Base-by-base conservation (phyloP, 1,140 invertebrate species). In the Stegodyphus dumicola region DNA sequence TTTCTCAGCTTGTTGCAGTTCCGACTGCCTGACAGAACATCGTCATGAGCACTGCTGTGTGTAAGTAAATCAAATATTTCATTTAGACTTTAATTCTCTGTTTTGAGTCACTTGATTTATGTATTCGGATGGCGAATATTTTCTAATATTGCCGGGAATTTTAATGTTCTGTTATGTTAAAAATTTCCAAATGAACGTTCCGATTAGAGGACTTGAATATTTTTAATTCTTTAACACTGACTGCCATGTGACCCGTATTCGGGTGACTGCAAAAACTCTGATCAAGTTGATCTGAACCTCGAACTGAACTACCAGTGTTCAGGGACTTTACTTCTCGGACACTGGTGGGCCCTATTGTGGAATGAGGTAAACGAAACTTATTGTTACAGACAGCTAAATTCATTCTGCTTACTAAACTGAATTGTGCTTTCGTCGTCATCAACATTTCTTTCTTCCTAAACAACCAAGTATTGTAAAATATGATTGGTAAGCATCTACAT, bases 171-270 rank as follows among this genome's bases (percentile, higher is more conserved):
- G 15, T 76, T 33, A 33, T 49, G 0, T 0, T 76, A 33, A 64
- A 10, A 15, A 53, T 60, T 11, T 53, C 54, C 56, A 76, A 10
- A 49, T 76, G 74, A 60, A 76, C 60, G 74, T 76, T 76, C 11
- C 71, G n/a, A 3, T 73, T 73, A 17, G 67, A 18, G 13, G 6
- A 6, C 17, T 18, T 18, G 18, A 18, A 69, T 67, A 7, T 6
- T 67, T 67, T 67, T 33, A 33, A 33, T 33, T 17, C 66, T 67
- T 33, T 33, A 67, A 18, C 10, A 33, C 15, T 33, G 33, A 33
- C 33, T 33, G 33, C 33, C 33, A 3, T 33, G 33, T 33, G 1
- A 33, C 33, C 33, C 48, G 33, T 3, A 33, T 33, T 33, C 33
- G 33, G 33, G 33, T 33, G 33, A 33, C 33, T 1, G 33, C 33